Base-by-base conservation (phyloP, 2,113 vertebrate genomes). In the Carassius auratus region DNA sequence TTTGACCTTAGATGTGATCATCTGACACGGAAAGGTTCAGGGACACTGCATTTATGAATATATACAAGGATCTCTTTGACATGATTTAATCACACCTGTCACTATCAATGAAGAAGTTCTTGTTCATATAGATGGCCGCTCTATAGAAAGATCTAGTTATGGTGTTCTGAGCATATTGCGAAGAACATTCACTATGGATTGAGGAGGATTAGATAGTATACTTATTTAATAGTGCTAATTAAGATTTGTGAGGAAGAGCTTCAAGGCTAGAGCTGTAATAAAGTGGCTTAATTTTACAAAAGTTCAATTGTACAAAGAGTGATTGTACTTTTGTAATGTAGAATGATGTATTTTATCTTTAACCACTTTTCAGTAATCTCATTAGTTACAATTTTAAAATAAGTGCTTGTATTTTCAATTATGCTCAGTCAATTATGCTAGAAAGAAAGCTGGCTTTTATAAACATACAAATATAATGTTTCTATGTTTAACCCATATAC, bases 71-170 rank as follows among this genome's bases (percentile, higher is more conserved):
- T 23, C 23, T 75, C 12, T 75, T 50, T 26, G 73, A 75, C 73
- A 15, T 75, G 45, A 75, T 75, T 75, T 50, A 23, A 75, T 50
- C 14, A 50, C 13, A 26, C 13, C 73, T 26, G 42, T 26, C 73
- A 50, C 42, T 75, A 15, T 1, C 71, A 74, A 74, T 74, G 21
- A 74, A n/a, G 12, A 23, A 26, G n/a, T 15, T 50, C 12, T 13
- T 14, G 42, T 2, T 75, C n/a, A 10, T 42, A 75, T 48, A 48
- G 42, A 74, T 48, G 71, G 71, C 73, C 15, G 42, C 13, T 75
- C 38, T 48, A 75, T 75, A 75, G 42, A 48, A 75, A 75, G 42
- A 75, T 75, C 73, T 75, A 75, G 50, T 75, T 75, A 75, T 48
- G n/a, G 42, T 14, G 3, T 48, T 50, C 42, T 8, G 42, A 26